Base-by-base conservation (phyloP, 2,888 invertebrate species). In the Pristionchus maxplancki region DNA sequence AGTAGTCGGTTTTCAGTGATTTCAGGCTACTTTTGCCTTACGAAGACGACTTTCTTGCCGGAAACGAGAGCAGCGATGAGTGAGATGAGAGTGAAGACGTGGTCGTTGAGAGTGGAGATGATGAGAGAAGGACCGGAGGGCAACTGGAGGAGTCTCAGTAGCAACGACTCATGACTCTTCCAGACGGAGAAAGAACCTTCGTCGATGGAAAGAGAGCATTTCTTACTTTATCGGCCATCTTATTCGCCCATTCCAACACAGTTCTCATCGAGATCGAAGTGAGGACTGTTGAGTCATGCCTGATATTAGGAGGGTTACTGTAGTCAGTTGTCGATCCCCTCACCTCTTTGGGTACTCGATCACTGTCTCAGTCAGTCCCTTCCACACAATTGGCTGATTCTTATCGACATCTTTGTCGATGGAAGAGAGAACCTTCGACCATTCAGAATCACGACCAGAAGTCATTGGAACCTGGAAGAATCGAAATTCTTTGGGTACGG, bases 391-490 rank as follows among this genome's bases (percentile, higher is more conserved):
- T 6, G n/a, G 15, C 24, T 53, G 6, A 31, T 82, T 58, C 82
- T 82, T 34, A 28, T 58, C 34, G 40, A 78, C 74, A 11, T 64
- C 64, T 1, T 83, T 86, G 58, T 88, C 53, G 31, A 89, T 83
- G 50, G 44, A 44, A 6, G 87, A 67, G 84, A 90, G 89, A 31
- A 89, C 86, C 31, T 74, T 88, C 58, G 88, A 85, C 90, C 90
- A 90, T 40, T 90, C 90, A 50, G 88, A 71, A 64, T 89, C 89
- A 15, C 89, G 87, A n/a, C 82, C 89, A 1, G 40, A 58, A 1
- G 67, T 71, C 89, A 89, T 89, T 15, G 89, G 87, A 15, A 78
- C 81, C 88, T 88, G 44, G 20, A 50, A 53, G 28, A 28, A 6
- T 40, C 4, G 5, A 37, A 37, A 5, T 53, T 53, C 17, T 53